phyloP scores from a whole-genome alignment of 2,888 invertebrate genomes.

The Xestia c-nigrum region DNA sequence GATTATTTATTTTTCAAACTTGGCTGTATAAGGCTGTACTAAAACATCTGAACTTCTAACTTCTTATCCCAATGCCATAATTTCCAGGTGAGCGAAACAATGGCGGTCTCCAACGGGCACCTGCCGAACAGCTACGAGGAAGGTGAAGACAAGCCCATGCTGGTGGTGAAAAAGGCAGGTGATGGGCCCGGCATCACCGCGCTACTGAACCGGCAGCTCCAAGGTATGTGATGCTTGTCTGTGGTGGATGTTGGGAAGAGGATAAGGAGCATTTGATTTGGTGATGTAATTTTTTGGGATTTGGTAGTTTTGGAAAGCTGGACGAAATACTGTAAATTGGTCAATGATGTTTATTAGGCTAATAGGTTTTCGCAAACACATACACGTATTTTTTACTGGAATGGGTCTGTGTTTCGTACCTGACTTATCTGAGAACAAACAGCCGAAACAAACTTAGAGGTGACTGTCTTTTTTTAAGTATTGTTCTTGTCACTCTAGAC shows the following conservation, averaged over 20 bases:
- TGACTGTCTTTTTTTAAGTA: background rate
- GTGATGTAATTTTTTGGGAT: background rate
- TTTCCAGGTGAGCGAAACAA: conserved; percentile 94
- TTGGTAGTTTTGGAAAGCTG: background rate
- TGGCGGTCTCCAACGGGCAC: conserved; percentile 94
- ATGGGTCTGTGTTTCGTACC: too few relatives aligned
- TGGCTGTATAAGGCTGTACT: background rate
- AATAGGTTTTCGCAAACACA: too few relatives aligned
- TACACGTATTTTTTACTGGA: too few relatives aligned
- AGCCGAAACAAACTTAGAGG: background rate
- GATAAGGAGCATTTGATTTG: conserved; percentile 44
- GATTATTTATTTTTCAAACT: too few relatives aligned
- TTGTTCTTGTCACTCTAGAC: background rate
- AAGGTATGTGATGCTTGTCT: conserved; percentile 89
- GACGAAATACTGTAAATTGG: too few relatives aligned
- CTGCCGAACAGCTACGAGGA: conserved; percentile 93
- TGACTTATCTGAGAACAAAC: too few relatives aligned
- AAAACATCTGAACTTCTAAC: background rate
- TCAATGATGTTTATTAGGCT: too few relatives aligned
- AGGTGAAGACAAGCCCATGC: conserved; percentile 94
- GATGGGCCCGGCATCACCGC: conserved; percentile 95
- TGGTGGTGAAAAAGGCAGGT: conserved; percentile 93
- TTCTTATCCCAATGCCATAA: background rate
- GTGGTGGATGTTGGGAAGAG: background rate
- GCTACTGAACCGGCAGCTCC: conserved; percentile 93